phyloP scores from a whole-genome alignment of 2,113 vertebrate genomes.

The Butastur rufipennis region DNA sequence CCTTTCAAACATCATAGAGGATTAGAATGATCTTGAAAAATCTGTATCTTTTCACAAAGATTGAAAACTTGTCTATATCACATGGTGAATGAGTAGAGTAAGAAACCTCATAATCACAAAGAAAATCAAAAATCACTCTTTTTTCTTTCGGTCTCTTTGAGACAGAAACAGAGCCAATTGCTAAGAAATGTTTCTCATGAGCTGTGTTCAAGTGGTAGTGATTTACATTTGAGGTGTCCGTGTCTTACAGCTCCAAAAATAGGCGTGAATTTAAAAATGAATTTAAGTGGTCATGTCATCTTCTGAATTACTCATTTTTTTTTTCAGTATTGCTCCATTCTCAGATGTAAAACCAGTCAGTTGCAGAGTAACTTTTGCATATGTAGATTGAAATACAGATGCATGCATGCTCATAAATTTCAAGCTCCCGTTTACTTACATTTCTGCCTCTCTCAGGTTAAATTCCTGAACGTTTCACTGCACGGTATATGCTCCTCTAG shows the following conservation, averaged over 20 bases:
- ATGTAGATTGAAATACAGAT: neutral
- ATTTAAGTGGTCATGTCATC: neutral
- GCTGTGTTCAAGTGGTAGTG: neutral
- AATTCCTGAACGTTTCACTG: neutral
- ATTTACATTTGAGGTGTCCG: neutral
- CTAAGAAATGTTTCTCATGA: neutral
- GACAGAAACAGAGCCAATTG: neutral
- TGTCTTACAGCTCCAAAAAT: neutral
- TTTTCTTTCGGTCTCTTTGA: neutral
- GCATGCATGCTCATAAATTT: neutral
- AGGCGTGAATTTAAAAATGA: neutral
- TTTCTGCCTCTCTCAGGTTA: neutral
- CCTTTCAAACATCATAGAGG: neutral
- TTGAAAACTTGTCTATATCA: neutral
- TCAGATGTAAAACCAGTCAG: neutral
- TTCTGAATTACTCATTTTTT: neutral
- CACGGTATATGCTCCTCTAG: neutral
- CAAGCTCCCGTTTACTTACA: neutral
- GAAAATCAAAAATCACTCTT: rapidly evolving
- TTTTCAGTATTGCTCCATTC: neutral
- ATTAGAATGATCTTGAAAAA: neutral
- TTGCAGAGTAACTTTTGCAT: neutral
- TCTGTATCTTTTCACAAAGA: neutral
- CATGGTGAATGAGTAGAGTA: neutral
- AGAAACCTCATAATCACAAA: neutral